Percentiles rank a stretch among this genome's conserved stretches.
phyloP scores from a whole-genome alignment of 2,113 vertebrate genomes.

The Neotoma lepida region DNA sequence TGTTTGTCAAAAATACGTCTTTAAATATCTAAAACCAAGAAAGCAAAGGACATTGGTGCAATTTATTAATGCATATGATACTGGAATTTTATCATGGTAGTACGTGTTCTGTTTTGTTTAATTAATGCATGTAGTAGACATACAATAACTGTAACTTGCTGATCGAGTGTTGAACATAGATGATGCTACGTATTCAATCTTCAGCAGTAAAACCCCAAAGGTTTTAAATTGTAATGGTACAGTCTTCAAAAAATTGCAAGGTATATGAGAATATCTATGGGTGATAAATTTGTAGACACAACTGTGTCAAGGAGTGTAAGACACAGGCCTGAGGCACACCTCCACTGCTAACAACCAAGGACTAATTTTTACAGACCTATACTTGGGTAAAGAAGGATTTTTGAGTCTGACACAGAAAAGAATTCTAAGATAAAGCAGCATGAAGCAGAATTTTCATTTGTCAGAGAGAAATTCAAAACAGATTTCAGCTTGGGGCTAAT shows the following conservation, averaged over 20 bases:
- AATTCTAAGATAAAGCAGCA: neutral
- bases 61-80: conserved; percentile 24
- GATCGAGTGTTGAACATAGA: neutral
- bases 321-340: neutral
- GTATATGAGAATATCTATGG: neutral
- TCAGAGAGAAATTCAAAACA: neutral
- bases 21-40: conserved; percentile 15
- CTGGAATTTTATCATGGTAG: neutral
- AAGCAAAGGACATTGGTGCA: neutral
- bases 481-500: neutral
- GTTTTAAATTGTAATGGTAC: neutral
- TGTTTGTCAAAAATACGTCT: neutral
- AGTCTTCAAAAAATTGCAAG: neutral
- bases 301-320: neutral
- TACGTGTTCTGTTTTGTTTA: neutral
- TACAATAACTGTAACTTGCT: neutral
- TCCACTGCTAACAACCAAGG: neutral
- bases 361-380: neutral
- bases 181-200: neutral
- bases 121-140: neutral
- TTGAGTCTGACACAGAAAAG: neutral
- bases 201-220: neutral
- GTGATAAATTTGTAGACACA: neutral
- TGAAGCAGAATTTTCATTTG: neutral
- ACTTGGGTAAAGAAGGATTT: neutral